phyloP scores from a whole-genome alignment of 2,797 vertebrate genomes.

The Pipistrellus nathusii region DNA sequence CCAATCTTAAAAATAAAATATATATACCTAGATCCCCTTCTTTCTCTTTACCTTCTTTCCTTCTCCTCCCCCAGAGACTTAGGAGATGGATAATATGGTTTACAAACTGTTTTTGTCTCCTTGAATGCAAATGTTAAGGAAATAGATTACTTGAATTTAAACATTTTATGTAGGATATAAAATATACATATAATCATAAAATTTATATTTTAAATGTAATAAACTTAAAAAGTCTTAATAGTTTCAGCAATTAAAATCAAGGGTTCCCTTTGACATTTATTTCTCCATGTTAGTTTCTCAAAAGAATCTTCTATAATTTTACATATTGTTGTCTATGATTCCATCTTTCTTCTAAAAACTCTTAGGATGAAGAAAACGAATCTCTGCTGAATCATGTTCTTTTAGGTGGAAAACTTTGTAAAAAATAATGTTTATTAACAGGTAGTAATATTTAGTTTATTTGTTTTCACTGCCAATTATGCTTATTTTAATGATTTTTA shows the following conservation, averaged over 20 bases:
- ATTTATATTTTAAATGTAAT: slow-evolving; percentile 30
- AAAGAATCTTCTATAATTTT: slow-evolving; percentile 41
- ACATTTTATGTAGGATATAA: neutral
- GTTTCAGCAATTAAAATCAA: neutral
- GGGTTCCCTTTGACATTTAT: neutral
- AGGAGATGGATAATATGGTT: neutral
- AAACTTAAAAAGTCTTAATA: neutral
- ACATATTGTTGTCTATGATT: neutral
- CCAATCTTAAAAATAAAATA: neutral
- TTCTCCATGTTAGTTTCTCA: slow-evolving; percentile 55
- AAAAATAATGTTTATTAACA: neutral
- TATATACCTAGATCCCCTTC: neutral
- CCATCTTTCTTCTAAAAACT: slow-evolving; percentile 30
- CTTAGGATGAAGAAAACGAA: neutral
- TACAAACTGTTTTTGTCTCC: neutral
- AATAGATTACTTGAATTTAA: neutral
- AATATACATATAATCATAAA: neutral
- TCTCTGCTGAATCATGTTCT: neutral
- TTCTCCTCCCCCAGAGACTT: neutral
- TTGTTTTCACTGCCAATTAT: slow-evolving; percentile 4
- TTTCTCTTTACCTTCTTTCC: neutral
- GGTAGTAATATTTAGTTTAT: neutral
- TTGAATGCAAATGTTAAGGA: neutral
- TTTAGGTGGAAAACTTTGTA: neutral
- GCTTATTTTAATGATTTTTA: neutral